Evolutionary conservation across 2,113 vertebrate species (phyloP).

Genomic region (Ia io): DNA sequence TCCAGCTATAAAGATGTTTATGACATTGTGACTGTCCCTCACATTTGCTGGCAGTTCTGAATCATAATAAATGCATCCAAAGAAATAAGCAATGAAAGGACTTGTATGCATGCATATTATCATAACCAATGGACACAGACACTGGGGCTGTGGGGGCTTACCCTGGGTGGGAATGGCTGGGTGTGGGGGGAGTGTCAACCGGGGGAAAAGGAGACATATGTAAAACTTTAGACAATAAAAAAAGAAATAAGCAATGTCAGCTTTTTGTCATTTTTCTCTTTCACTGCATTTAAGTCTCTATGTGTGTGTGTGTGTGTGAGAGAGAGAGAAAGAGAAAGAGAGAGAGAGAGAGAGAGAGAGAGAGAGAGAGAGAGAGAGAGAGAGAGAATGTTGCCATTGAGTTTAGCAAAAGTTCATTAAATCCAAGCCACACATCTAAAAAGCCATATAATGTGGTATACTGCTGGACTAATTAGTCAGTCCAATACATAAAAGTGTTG

Average conservation of each 20-base stretch:
- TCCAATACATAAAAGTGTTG: background rate
- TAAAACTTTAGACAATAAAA: too few species aligned
- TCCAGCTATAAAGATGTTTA: background rate
- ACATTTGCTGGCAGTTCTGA: background rate
- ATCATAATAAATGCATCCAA: background rate
- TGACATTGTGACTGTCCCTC: background rate
- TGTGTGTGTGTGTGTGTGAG: background rate
- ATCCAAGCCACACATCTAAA: background rate
- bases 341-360: background rate
- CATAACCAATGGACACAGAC: too few species aligned
- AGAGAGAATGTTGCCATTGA: background rate
- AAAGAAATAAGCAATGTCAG: background rate
- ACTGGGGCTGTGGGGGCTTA: too few species aligned
- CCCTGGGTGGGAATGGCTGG: too few species aligned
- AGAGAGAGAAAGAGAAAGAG: background rate
- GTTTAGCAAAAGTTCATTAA: background rate
- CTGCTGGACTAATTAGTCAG: background rate
- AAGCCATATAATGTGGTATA: background rate
- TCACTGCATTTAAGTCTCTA: background rate
- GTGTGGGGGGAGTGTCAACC: too few species aligned
- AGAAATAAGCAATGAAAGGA: background rate
- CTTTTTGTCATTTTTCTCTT: background rate
- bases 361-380: background rate
- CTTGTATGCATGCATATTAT: too few species aligned
- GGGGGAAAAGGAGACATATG: too few species aligned